A percentile compares a stretch with the other conserved stretches of the same genome.
These are phyloP conservation scores for Drosophila lini DNA, from an alignment of 1,140 invertebrate species.

Conservation along the genomic window DNA sequence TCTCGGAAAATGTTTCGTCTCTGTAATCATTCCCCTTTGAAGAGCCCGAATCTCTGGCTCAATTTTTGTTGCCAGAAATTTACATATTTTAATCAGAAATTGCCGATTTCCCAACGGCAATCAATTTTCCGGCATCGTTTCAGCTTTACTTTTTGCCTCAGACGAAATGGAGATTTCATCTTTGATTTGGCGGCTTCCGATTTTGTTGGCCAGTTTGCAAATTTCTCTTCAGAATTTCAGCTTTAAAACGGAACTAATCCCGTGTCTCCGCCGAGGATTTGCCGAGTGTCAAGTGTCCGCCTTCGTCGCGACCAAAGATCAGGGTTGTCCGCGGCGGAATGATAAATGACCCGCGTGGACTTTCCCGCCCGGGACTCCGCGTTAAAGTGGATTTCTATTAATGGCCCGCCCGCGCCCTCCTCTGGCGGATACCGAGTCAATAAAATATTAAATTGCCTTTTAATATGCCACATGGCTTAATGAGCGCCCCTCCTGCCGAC, in stretches of 20 bases:
- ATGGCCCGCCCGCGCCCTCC: slow-evolving; percentile 3
- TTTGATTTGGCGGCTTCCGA: slow-evolving; percentile 8
- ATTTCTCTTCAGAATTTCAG: neutral
- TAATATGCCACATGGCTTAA: slow-evolving; percentile 57
- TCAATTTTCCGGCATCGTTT: slow-evolving; percentile 21
- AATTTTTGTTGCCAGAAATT: slow-evolving; percentile 27
- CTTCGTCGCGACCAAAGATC: slow-evolving; percentile 36
- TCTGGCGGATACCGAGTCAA: slow-evolving; percentile 32
- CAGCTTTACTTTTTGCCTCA: slow-evolving; percentile 2
- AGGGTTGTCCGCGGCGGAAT: slow-evolving; percentile 24
- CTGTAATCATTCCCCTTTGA: slow-evolving; percentile 32
- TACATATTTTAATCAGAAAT: slow-evolving; percentile 45
- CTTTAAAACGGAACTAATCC: slow-evolving; percentile 43
- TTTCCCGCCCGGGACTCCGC: neutral
- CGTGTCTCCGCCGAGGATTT: slow-evolving; percentile 26
- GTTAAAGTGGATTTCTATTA: slow-evolving; percentile 39
- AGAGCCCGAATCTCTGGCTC: slow-evolving; percentile 10
- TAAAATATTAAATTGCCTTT: slow-evolving; percentile 70
- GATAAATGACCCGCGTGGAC: slow-evolving; percentile 52
- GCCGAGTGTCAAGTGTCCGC: slow-evolving; percentile 37
- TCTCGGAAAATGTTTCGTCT: slow-evolving; percentile 13
- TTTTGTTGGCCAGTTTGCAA: neutral
- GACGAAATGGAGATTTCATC: slow-evolving; percentile 9
- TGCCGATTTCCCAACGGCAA: slow-evolving; percentile 34
- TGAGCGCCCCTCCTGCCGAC: slow-evolving; percentile 27